A percentile compares a stretch with the other conserved stretches of the same genome.
Evolutionary conservation across 2,888 invertebrate genomes (phyloP).

Genomic region (Calephelis perditalis): DNA sequence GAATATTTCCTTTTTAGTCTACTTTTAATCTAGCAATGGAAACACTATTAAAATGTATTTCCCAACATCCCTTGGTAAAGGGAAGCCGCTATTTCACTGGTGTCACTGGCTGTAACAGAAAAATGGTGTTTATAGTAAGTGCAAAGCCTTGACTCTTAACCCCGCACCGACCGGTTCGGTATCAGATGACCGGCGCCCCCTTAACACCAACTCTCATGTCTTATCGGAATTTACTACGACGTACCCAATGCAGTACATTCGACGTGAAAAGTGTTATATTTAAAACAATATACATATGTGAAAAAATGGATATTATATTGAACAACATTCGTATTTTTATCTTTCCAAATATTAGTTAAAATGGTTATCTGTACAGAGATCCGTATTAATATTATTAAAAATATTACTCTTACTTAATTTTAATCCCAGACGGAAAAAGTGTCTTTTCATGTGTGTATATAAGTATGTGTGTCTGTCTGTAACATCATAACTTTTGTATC

Average conservation of each 20-base stretch:
- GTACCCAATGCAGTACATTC: slow-evolving; percentile 5
- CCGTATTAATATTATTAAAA: too few species aligned
- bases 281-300: not conserved
- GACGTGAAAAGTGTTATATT: not conserved
- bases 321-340: too few species aligned
- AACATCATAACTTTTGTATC: too few species aligned
- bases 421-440: too few species aligned
- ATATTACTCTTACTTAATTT: too few species aligned
- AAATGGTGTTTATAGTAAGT: slow-evolving; percentile 41
- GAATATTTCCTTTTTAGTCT: too few species aligned
- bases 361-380: too few species aligned
- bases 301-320: too few species aligned
- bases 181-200: slow-evolving; percentile 58
- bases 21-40: too few species aligned
- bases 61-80: not conserved
- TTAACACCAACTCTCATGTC: slow-evolving; percentile 23
- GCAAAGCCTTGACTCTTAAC: slow-evolving; percentile 58
- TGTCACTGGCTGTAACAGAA: slow-evolving; percentile 18
- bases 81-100: not conserved
- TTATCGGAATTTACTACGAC: slow-evolving; percentile 36
- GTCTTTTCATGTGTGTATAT: too few species aligned
- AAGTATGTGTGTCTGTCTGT: too few species aligned
- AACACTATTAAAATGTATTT: not conserved
- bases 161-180: slow-evolving; percentile 40
- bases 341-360: too few species aligned